Evolutionary conservation across 2,888 invertebrate species (phyloP).

Genomic region (Drosophila tanythrix): DNA sequence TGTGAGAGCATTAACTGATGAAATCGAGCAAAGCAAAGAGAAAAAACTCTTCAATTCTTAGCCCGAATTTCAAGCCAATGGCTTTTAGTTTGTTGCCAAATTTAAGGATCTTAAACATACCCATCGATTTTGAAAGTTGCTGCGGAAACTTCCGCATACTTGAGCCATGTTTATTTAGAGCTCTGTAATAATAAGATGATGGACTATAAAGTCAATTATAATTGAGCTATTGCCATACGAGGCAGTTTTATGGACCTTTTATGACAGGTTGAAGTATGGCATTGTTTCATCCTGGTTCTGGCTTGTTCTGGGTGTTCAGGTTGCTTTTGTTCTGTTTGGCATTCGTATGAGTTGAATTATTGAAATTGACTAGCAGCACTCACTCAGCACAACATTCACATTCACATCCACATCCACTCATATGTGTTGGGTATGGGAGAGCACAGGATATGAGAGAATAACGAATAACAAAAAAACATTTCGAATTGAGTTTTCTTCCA

Average conservation of each 20-base stretch:
- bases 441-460: slow-evolving; percentile 29
- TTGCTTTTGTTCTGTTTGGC: slow-evolving; percentile 32
- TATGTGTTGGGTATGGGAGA: neutral
- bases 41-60: neutral
- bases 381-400: slow-evolving; percentile 37
- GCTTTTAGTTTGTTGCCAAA: neutral
- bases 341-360: slow-evolving; percentile 63
- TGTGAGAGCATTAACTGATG: neutral
- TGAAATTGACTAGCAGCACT: slow-evolving; percentile 69
- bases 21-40: neutral
- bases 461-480: slow-evolving; percentile 50
- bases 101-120: neutral
- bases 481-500: slow-evolving; percentile 50
- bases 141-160: neutral
- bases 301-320: neutral
- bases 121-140: neutral
- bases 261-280: slow-evolving; percentile 42
- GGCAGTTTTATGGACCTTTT: slow-evolving; percentile 52
- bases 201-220: slow-evolving; percentile 39
- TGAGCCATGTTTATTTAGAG: neutral
- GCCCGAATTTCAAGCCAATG: neutral
- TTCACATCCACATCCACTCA: slow-evolving; percentile 1
- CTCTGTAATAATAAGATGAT: slow-evolving; percentile 23
- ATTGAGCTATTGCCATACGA: slow-evolving; percentile 35
- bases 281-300: slow-evolving; percentile 40